phyloP scores from a whole-genome alignment of 2,113 vertebrate species.

The Osmerus eperlanus region DNA sequence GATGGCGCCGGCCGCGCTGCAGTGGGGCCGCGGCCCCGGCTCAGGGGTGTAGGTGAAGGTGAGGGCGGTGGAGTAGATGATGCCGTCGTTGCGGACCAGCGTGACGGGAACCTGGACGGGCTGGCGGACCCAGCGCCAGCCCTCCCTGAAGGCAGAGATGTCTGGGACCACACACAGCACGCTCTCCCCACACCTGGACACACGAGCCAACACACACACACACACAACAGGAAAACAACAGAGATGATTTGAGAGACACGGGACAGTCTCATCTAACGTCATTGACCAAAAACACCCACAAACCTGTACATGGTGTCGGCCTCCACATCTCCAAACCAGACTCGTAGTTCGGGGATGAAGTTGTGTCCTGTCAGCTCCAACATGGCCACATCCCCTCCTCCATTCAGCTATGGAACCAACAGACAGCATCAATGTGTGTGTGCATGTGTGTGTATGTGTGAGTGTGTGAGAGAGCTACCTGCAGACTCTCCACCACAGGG shows the following conservation, averaged over 20 bases:
- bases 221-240: neutral
- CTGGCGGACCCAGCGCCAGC: constrained; percentile 95
- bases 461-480: constrained; percentile 48
- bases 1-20: constrained; percentile 91
- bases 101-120: constrained; percentile 97
- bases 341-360: constrained; percentile 93
- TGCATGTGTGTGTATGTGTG: neutral
- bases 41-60: constrained; percentile 98
- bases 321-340: constrained; percentile 98
- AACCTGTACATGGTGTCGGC: constrained; percentile 98
- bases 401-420: constrained; percentile 78
- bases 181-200: constrained; percentile 88
- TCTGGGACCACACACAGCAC: constrained; percentile 96
- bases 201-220: neutral
- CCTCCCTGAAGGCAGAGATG: constrained; percentile 96
- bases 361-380: constrained; percentile 97
- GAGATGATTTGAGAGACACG: neutral
- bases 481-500: constrained; percentile 91
- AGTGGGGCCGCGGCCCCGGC: constrained; percentile 92
- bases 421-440: neutral
- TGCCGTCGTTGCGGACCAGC: constrained; percentile 92
- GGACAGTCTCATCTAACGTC: neutral
- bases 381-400: constrained; percentile 96
- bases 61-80: constrained; percentile 95
- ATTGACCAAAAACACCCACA: neutral